Percentiles rank a stretch among this genome's conserved stretches.
Conservation (phyloP, 2,888 invertebrate genomes). For the Rhopalosiphum nymphaeae region DNA sequence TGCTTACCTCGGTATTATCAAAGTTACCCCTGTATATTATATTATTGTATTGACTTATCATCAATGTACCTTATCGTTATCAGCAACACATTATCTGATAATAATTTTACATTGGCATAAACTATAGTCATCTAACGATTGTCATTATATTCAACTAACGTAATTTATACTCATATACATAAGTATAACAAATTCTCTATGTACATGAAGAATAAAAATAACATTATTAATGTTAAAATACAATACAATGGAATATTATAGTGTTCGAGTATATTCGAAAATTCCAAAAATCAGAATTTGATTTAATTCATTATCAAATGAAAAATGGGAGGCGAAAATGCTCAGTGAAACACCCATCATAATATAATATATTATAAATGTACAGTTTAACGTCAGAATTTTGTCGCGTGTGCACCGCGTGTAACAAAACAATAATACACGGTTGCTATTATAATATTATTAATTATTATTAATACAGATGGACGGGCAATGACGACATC, state of each 20-base stretch:
- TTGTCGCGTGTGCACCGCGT: background rate
- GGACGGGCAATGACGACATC: background rate
- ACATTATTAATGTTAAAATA: too few species aligned
- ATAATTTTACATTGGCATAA: background rate
- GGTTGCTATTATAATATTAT: background rate
- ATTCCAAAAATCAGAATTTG: too few species aligned
- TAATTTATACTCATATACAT: background rate
- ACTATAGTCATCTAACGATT: background rate
- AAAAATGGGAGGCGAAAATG: too few species aligned
- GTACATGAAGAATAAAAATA: background rate
- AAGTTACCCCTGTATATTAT: background rate
- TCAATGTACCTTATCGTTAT: background rate
- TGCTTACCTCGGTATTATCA: background rate
- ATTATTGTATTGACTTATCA: background rate
- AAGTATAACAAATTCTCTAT: background rate
- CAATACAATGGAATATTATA: too few species aligned
- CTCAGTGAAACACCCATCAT: too few species aligned
- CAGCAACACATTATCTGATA: background rate
- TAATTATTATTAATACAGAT: too few species aligned
- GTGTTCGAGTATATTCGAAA: too few species aligned
- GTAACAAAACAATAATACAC: background rate
- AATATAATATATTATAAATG: background rate
- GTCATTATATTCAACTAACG: background rate
- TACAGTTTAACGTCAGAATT: background rate
- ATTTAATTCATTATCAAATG: too few species aligned